Base-by-base conservation (phyloP, 2,797 vertebrate genomes). In the Sebastes paucispinis region DNA sequence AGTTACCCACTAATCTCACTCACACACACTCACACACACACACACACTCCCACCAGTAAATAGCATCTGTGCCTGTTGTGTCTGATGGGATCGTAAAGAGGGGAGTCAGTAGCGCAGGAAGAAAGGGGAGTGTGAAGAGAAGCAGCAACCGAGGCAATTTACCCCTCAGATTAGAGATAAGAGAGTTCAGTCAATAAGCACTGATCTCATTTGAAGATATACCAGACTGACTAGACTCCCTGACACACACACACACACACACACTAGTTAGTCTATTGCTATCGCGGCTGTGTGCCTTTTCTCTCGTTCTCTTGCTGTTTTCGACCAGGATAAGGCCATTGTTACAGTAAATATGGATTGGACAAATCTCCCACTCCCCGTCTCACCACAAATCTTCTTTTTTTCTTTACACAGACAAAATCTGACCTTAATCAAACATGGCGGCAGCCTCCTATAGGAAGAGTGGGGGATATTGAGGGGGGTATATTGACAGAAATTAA, bases 151-250 rank as follows among this genome's bases (percentile, higher is more conserved):
- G 73, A 93, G 89, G 93, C 93, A 94, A 94, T 95, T 95, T 94
- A 94, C 90, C 91, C 90, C 87, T 69, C 90, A 94, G 94, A 95
- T 95, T 92, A 94, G 91, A 93, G 95, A 95, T 95, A 94, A 93
- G 88, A 93, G 89, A 92, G 90, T 94, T 93, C 93, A 93, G 92
- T 94, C 94, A 95, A 94, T 94, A 95, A 93, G 91, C 89, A 93
- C 93, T 94, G 93, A 95, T 95, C 92, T 95, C 94, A 95, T 95
- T 94, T 95, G 91, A 94, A 93, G 94, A 95, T 95, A 94, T 80
- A 91, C 68, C 79, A 87, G 68, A 85, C 81, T 78, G 82, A 87
- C 74, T 77, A 73, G 66, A 82, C 78, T 74, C 78, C 20, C 77
- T 25, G 22, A 34, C 70, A 39, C 84, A 10, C 14, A 43, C 25